Base-by-base conservation (phyloP, 2,113 vertebrate species). In the Ophthalmolycus amberensis region DNA sequence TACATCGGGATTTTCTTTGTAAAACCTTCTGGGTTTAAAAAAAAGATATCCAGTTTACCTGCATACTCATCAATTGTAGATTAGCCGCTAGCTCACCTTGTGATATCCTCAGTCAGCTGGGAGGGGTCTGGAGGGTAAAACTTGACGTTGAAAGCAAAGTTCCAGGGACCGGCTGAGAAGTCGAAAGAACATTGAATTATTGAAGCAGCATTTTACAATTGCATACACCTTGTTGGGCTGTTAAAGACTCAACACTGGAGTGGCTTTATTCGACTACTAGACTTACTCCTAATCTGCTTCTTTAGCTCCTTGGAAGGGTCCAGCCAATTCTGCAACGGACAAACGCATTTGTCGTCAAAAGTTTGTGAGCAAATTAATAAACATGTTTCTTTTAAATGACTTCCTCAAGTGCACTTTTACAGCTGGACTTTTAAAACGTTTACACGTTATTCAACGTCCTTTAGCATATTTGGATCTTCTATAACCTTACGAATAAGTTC, bases 61-160 rank as follows among this genome's bases (percentile, higher is more conserved):
- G 34, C 34, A 34, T 34, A 1, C 34, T 34, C 34, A 34, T 52
- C 25, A 59, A 27, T 3, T 15, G 7, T 52, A n/a, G 46, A 58
- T 11, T 0, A 60, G 77, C 42, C 12, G 29, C 14, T 52, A 14
- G 34, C 74, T 79, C 92, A 98, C 98, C 98, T 97, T 93, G 98
- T 99, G 89, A 99, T 99, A 76, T 99, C 98, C 94, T 99, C 98
- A 50, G 96, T 96, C 34, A 99, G 95, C 91, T 99, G 98, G 60
- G 97, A 90, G 20, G 98, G 98, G 82, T 99, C 98, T 71, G 97
- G 98, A 74, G 98, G 98, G 90, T 99, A 99, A 95, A 99, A 99
- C 93, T 99, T 99, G 64, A 99, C 98, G 84, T 97, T 99, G 93
- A 99, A 99, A 29, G 96, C 95, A 92, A 99, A 99, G 90, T 96